Percentiles rank a stretch among this genome's conserved stretches.
Evolutionary conservation across 2,888 invertebrate species (phyloP).

Genomic region (Cephus pulcher): DNA sequence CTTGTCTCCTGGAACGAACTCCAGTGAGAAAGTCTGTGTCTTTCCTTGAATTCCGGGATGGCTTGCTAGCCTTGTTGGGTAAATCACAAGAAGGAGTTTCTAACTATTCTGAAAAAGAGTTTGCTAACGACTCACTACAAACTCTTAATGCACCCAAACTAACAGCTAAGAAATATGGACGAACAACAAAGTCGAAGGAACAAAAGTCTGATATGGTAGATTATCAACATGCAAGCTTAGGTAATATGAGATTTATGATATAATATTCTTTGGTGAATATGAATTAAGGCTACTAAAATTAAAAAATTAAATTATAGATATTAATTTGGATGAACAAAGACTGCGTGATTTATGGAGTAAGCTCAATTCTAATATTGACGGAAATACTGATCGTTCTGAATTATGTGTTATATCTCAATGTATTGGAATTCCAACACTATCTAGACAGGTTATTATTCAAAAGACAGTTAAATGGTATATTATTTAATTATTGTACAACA

Average conservation of each 20-base stretch:
- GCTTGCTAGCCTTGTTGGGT: conserved; percentile 77
- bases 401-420: conserved; percentile 75
- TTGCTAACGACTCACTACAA: conserved; percentile 15
- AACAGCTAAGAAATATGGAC: conserved; percentile 76
- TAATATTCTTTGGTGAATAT: not conserved
- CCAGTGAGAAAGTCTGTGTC: conserved; percentile 69
- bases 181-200: conserved; percentile 69
- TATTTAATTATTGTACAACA: not conserved
- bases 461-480: not conserved
- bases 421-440: conserved; percentile 75
- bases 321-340: conserved; percentile 70
- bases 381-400: conserved; percentile 74
- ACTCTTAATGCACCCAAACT: conserved; percentile 15
- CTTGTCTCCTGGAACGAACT: conserved; percentile 65
- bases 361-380: conserved; percentile 70
- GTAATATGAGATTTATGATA: not conserved
- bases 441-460: conserved; percentile 70
- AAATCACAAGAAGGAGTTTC: conserved; percentile 56
- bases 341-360: conserved; percentile 74
- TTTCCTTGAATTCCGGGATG: conserved; percentile 82
- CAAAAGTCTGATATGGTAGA: conserved; percentile 19
- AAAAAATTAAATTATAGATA: conserved; percentile 27
- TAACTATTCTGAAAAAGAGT: conserved; percentile 14
- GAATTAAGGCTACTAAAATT: not conserved
- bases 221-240: conserved; percentile 29